Base-by-base conservation (phyloP, 2,113 vertebrate species). In the Heliornis fulica region DNA sequence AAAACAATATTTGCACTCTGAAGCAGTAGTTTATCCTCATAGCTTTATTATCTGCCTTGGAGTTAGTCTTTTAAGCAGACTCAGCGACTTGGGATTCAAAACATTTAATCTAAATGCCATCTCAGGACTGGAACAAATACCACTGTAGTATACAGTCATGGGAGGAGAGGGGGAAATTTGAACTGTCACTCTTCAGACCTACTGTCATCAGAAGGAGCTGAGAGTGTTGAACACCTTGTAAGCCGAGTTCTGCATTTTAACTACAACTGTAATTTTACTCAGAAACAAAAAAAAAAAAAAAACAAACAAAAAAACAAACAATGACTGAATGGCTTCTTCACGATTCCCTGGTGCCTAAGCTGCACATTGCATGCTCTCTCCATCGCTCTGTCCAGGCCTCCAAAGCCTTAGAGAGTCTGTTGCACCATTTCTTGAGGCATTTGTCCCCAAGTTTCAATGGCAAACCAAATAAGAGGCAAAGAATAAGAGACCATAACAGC, bases 371-470 rank as follows among this genome's bases (percentile, higher is more conserved):
- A 70, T 92, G 59, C 92, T 89, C 83, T 91, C 94, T 94, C 86
- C 76, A 48, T 84, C 91, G 89, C 92, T 95, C 87, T 91, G 87
- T 97, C 92, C 57, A 69, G 82, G 90, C 83, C 51, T 93, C 83
- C 93, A 96, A 96, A 90, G 89, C 76, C 87, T 93, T 79, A 70
- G 93, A 94, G 92, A 93, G 76, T 26, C 32, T 81, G 41, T 97
- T 95, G 80, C 91, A 95, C 93, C 94, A 97, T 89, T 94, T 92
- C 94, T 97, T 50, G 69, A 89, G 93, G 94, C 94, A 75, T 96
- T 96, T 95, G 93, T 96, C 72, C 91, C 80, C 38, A 64, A 87
- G 38, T 95, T 94, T 94, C 94, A 95, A 87, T 84, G 80, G 83
- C 72, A 95, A 93, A 81, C 64, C 61, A 63, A 95, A 53, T 54